phyloP scores from a whole-genome alignment of 1,140 invertebrate genomes.

The Paracyclopina nana region DNA sequence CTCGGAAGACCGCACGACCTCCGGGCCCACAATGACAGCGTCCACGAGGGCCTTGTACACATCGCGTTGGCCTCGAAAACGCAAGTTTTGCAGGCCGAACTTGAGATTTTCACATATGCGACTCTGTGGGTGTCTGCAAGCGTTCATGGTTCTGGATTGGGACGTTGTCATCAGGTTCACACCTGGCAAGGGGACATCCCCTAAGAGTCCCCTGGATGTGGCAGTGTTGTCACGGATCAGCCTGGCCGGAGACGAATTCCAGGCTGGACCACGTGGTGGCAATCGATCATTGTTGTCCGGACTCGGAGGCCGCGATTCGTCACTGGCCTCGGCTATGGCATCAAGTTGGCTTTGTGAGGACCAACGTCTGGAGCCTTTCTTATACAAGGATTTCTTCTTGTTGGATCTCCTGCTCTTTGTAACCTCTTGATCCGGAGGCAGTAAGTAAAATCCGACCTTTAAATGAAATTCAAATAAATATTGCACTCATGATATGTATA shows the following conservation, averaged over 20 bases:
- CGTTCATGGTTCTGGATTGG: constrained; percentile 3
- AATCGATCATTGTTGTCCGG: too few relatives aligned
- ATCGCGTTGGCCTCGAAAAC: neutral
- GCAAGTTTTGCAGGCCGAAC: constrained; percentile 14
- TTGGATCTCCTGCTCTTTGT: neutral
- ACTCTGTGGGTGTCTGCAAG: constrained; percentile 10
- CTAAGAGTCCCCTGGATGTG: neutral
- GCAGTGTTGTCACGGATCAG: neutral
- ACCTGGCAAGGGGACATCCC: neutral
- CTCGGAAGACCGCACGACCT: neutral
- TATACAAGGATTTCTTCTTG: neutral
- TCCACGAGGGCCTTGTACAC: constrained; percentile 5
- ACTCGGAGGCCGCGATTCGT: neutral
- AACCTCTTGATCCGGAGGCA: neutral
- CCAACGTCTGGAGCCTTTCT: neutral
- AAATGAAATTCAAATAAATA: too few relatives aligned
- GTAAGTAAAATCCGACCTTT: constrained; percentile 1
- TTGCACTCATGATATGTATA: too few relatives aligned
- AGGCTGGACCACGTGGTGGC: neutral
- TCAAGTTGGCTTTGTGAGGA: neutral
- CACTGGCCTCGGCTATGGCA: neutral
- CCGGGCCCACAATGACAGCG: constrained; percentile 7
- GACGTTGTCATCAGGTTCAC: neutral
- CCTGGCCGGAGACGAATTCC: neutral
- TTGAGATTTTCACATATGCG: constrained; percentile 15